Evolutionary conservation across 2,113 vertebrate species (phyloP), one percentile per base, ranked within the genome.

Genomic region (Microcebus tavaratra): DNA sequence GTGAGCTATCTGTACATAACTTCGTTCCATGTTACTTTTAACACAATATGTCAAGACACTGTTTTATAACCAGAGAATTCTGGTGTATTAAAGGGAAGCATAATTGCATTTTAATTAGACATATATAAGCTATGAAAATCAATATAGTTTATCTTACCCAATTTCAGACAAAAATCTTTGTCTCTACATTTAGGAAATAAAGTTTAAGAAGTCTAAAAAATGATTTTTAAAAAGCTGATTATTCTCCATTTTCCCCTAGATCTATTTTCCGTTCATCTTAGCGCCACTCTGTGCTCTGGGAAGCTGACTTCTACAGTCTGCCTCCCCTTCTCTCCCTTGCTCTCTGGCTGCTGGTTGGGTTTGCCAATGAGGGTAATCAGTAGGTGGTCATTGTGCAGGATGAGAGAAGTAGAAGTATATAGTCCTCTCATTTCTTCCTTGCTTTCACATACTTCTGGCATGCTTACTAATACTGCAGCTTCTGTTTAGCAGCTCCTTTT

Each of bases 131-230:
- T 67, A 75, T 34, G 39, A 94, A 73, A 81, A 86, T 11, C 10
- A 34, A 89, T 25, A 50, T 2, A 55, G 12, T 61, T 48, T 80
- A 70, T 67, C 31, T 67, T 67, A 73, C 3, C 50, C 73, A 83
- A 9, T 84, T 88, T 81, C 29, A 91, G 65, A 72, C 10, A 63
- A 95, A 95, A 88, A 72, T 59, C 18, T 76, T 29, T 88, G n/a
- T 61, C 42, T 90, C 25, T 14, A 88, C 36, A 96, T n/a, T 89
- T 80, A 89, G 39, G 8, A 90, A 95, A 79, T 34, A 34, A 67
- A 14, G 23, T 67, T 48, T 48, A 91, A 68, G 17, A 82, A 75
- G 68, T 8, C 10, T 75, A 83, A 68, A 13, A 39, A 55, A 12
- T 23, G 21, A 78, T 20, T 50, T 18, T 3, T 9, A 45, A 59